Conservation (phyloP, 2,113 vertebrate genomes). For the Charina bottae region DNA sequence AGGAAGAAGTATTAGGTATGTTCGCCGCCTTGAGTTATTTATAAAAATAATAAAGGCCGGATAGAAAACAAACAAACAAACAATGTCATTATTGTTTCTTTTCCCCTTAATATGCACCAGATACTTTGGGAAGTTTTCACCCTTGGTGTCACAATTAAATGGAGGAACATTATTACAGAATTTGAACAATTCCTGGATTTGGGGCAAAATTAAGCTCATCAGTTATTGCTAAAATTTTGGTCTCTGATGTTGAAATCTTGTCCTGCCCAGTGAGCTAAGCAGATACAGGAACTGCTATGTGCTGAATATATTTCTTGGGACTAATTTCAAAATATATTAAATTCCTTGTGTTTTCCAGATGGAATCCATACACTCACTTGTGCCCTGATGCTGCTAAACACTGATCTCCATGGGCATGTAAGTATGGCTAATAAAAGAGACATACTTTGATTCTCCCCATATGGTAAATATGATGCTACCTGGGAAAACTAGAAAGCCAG, state of each 20-base stretch:
- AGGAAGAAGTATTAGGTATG: no score
- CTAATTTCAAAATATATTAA: neutral
- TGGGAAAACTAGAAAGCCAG: neutral
- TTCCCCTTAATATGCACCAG: neutral
- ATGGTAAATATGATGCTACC: neutral
- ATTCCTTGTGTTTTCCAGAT: conserved; percentile 70
- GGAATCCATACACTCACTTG: conserved; percentile 82
- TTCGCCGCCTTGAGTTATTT: no score
- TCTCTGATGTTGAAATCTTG: neutral
- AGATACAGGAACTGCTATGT: neutral
- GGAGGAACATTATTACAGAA: neutral
- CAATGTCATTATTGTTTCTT: neutral
- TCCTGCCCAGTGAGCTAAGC: neutral
- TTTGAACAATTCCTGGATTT: neutral
- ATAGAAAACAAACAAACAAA: no score
- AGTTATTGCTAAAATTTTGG: neutral
- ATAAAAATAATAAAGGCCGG: no score
- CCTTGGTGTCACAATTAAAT: neutral
- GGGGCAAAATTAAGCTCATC: neutral
- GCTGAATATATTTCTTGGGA: fast-evolving
- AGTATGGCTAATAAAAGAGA: conserved; percentile 50
- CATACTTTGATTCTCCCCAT: neutral
- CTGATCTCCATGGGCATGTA: conserved; percentile 81
- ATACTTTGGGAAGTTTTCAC: neutral
- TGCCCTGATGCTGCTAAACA: conserved; percentile 83